Percentiles rank a stretch among this genome's conserved stretches.
Evolutionary conservation across 2,888 invertebrate genomes (phyloP).

Genomic region (Eristalis intricaria): DNA sequence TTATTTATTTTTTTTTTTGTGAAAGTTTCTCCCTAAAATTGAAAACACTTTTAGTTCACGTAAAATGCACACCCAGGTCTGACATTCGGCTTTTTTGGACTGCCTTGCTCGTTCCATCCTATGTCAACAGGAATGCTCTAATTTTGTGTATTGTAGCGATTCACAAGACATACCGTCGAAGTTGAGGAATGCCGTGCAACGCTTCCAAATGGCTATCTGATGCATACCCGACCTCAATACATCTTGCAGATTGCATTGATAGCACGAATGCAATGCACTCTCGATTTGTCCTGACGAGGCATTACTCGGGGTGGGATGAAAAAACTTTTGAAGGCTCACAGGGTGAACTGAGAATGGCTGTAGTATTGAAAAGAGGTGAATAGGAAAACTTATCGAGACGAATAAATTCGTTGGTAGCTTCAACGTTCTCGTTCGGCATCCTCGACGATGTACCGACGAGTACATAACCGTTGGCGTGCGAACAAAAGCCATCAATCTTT

Average conservation of each 20-base stretch:
- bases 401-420: slow-evolving; percentile 50
- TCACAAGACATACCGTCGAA: slow-evolving; percentile 25
- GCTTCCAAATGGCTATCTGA: slow-evolving; percentile 19
- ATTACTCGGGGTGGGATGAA: background rate
- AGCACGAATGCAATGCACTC: slow-evolving; percentile 45
- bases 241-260: slow-evolving; percentile 43
- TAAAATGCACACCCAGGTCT: slow-evolving; percentile 61
- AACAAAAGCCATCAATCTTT: slow-evolving; percentile 69
- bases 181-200: slow-evolving; percentile 15
- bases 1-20: no score
- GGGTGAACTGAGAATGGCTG: slow-evolving; percentile 27
- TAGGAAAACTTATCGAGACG: slow-evolving; percentile 52
- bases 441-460: background rate
- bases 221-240: slow-evolving; percentile 19
- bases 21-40: background rate
- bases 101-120: background rate
- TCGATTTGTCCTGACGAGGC: slow-evolving; percentile 14
- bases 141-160: slow-evolving; percentile 31
- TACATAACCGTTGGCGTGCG: slow-evolving; percentile 43
- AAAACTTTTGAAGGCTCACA: background rate
- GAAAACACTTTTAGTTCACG: slow-evolving; percentile 45
- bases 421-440: background rate
- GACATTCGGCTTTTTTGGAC: slow-evolving; percentile 3
- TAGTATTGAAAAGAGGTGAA: slow-evolving; percentile 20
- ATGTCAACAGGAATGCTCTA: slow-evolving; percentile 50